Conservation (phyloP, 2,113 vertebrate genomes). For the Heterotilapia buettikoferi region DNA sequence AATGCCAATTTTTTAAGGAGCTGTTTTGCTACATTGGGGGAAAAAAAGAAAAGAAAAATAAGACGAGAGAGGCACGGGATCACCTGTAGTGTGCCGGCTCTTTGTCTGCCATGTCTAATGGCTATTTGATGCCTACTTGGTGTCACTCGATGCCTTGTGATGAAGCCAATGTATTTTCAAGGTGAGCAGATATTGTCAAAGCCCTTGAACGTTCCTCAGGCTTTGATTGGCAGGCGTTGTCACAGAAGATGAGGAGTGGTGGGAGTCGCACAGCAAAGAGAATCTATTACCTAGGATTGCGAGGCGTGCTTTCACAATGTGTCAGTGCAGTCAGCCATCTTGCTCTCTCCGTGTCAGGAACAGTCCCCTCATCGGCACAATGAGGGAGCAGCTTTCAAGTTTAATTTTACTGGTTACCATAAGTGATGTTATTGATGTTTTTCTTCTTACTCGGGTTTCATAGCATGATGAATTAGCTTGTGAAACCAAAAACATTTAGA, state of each 20-base stretch:
- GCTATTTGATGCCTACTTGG: slow-evolving; percentile 38
- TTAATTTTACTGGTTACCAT: slow-evolving; percentile 43
- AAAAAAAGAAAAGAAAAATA: neutral
- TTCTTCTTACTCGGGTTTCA: neutral
- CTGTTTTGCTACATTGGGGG: neutral
- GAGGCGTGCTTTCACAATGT: slow-evolving; percentile 42
- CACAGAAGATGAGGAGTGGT: slow-evolving; percentile 47
- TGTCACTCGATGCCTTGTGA: slow-evolving; percentile 22
- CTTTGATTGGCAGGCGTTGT: slow-evolving; percentile 62
- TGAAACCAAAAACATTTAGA: slow-evolving; percentile 9
- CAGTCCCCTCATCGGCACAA: slow-evolving; percentile 8
- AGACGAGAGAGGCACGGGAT: neutral
- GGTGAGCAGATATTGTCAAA: slow-evolving; percentile 53
- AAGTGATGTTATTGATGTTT: slow-evolving; percentile 33
- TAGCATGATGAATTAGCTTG: slow-evolving; percentile 14
- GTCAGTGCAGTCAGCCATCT: slow-evolving; percentile 62
- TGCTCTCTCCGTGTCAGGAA: slow-evolving; percentile 27
- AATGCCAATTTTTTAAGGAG: neutral
- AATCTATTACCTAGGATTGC: slow-evolving; percentile 59
- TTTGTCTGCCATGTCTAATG: slow-evolving; percentile 29
- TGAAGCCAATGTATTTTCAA: slow-evolving; percentile 56
- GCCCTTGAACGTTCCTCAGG: slow-evolving; percentile 47
- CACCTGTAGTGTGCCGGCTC: neutral
- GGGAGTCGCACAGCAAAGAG: slow-evolving; percentile 45
- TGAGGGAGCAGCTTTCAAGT: slow-evolving; percentile 51